A percentile compares a stretch with the other conserved stretches of the same genome.
These are phyloP conservation scores for Crotalus adamanteus DNA, from an alignment of 2,797 vertebrate genomes.

Conservation along the genomic window DNA sequence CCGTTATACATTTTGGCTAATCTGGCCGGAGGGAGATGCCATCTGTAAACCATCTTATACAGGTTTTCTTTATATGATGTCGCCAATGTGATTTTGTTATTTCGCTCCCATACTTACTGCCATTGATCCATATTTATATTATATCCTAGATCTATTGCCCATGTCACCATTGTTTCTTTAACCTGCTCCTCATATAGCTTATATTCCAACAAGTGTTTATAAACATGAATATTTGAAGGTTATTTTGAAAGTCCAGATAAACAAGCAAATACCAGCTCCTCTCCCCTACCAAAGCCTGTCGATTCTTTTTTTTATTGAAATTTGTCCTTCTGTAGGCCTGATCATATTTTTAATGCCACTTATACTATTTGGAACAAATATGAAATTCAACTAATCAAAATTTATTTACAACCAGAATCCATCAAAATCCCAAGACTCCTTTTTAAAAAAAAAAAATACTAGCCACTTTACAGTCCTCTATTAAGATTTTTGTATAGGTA, in stretches of 20 bases:
- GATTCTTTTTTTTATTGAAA: not conserved
- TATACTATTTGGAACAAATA: not conserved
- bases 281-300: not conserved
- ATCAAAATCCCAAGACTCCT: not conserved
- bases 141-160: too few species aligned
- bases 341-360: not conserved
- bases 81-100: too few species aligned
- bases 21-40: too few species aligned
- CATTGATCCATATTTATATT: too few species aligned
- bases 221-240: not conserved
- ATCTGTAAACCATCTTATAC: too few species aligned
- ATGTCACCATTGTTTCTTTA: too few species aligned
- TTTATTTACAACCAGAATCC: not conserved
- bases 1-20: too few species aligned
- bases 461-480: not conserved
- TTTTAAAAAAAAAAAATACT: not conserved
- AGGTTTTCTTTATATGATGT: too few species aligned
- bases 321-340: not conserved
- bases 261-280: not conserved
- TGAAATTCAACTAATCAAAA: not conserved
- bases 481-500: not conserved
- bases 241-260: not conserved
- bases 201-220: too few species aligned
- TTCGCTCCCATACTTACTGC: too few species aligned
- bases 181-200: too few species aligned